Evolutionary conservation across 2,888 invertebrate species (phyloP).

Genomic region (Rotaria socialis): DNA sequence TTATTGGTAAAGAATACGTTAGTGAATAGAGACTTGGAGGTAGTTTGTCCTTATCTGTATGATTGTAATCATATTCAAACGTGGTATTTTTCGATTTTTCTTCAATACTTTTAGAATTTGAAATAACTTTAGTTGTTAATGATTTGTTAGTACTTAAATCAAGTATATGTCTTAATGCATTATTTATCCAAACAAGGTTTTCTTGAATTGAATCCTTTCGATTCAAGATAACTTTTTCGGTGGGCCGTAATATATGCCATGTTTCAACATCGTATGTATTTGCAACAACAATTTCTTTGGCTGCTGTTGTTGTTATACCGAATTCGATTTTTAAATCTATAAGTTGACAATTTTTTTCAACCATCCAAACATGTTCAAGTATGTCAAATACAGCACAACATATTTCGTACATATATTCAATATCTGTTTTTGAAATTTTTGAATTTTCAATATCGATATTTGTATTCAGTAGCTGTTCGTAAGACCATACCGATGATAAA

Average conservation of each 20-base stretch:
- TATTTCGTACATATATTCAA: conserved; percentile 31
- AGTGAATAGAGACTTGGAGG: not conserved
- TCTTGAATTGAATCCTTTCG: not conserved
- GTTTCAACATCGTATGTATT: conserved; percentile 3
- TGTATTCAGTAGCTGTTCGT: conserved; percentile 10
- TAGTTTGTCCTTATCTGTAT: not conserved
- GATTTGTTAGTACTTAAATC: not conserved
- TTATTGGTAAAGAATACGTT: not conserved
- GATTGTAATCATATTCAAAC: not conserved
- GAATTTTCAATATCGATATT: not conserved
- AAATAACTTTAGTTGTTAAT: not conserved
- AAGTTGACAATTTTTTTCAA: conserved; percentile 16
- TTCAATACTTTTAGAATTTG: not conserved
- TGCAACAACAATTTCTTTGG: conserved; percentile 32
- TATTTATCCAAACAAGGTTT: conserved; percentile 4
- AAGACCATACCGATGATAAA: not conserved
- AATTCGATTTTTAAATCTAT: conserved; percentile 24
- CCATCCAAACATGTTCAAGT: conserved; percentile 28
- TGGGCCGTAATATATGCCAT: conserved; percentile 19
- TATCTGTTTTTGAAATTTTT: not conserved
- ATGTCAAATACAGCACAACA: conserved; percentile 3
- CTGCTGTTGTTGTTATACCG: conserved; percentile 12
- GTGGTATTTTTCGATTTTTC: not conserved
- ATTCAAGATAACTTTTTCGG: not conserved
- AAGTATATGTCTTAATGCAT: conserved; percentile 10